phyloP scores from a whole-genome alignment of 2,797 vertebrate species.

The Philypnodon macrostomus region DNA sequence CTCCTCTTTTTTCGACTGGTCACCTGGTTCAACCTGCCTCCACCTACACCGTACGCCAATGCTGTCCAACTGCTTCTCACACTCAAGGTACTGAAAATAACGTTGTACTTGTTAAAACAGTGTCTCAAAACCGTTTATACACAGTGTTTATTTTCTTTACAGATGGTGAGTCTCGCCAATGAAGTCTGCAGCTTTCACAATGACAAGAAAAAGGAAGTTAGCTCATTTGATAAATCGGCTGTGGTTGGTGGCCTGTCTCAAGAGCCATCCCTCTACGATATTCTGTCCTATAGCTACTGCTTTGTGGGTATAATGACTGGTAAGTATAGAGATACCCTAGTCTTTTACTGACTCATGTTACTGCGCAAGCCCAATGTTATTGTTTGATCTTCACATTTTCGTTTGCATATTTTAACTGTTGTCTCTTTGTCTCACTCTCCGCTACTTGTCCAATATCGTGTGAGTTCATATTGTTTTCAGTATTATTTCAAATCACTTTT shows the following conservation, averaged over 20 bases:
- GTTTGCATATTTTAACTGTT: conserved; percentile 72
- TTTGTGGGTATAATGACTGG: conserved; percentile 90
- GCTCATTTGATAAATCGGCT: conserved; percentile 75
- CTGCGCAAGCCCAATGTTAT: conserved; percentile 3
- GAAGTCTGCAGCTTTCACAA: conserved; percentile 82
- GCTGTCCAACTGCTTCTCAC: conserved; percentile 89
- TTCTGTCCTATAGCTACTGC: conserved; percentile 89
- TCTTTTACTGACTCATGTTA: conserved; percentile 1
- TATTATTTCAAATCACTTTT: conserved; percentile 28
- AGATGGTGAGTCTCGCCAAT: conserved; percentile 92
- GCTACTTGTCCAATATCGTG: conserved; percentile 71
- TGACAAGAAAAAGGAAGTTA: conserved; percentile 83
- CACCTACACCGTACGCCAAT: conserved; percentile 86
- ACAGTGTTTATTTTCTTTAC: not conserved
- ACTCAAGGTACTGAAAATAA: conserved; percentile 78
- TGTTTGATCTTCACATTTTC: conserved; percentile 38
- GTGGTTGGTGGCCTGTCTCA: conserved; percentile 70
- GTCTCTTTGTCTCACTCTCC: conserved; percentile 69
- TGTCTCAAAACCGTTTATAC: not conserved
- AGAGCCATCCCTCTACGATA: conserved; percentile 82
- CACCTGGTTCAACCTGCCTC: conserved; percentile 76
- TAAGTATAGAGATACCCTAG: conserved; percentile 48
- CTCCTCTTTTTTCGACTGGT: conserved; percentile 87
- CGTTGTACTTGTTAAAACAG: no score
- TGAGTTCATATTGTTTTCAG: conserved; percentile 65